phyloP scores from a whole-genome alignment of 2,797 vertebrate genomes.

The Takifugu ocellatus region DNA sequence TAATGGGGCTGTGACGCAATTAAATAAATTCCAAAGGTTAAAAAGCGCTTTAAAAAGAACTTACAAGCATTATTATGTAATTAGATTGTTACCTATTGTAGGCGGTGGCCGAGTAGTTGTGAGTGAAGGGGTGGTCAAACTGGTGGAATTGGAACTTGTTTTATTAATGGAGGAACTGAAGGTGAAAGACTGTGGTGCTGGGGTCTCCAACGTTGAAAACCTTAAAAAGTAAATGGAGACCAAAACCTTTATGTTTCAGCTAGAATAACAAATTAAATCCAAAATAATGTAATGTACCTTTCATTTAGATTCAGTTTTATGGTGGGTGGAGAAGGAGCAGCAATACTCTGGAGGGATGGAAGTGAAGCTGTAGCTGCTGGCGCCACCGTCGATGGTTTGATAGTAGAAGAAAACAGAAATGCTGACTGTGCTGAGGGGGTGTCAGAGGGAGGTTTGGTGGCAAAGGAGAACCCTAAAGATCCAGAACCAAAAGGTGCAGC shows the following conservation, averaged over 20 bases:
- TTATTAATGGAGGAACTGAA: constrained; percentile 75
- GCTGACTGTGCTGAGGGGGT: constrained; percentile 52
- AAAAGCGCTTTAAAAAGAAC: not conserved
- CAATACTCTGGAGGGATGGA: constrained; percentile 42
- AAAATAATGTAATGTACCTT: constrained; percentile 71
- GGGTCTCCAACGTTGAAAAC: constrained; percentile 74
- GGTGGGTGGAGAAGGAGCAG: constrained; percentile 56
- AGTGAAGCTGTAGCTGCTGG: constrained; percentile 3
- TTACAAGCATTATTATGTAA: not conserved
- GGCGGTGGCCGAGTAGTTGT: constrained; percentile 55
- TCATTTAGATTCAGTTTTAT: constrained; percentile 88
- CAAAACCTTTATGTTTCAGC: not conserved
- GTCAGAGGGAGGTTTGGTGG: constrained; percentile 59
- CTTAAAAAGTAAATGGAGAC: constrained; percentile 53
- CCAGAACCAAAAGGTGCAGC: constrained; percentile 42
- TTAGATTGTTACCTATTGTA: constrained; percentile 44
- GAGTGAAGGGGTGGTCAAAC: constrained; percentile 40
- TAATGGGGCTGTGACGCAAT: constrained; percentile 51
- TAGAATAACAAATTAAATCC: not conserved
- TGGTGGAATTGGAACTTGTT: constrained; percentile 48
- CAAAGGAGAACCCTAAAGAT: constrained; percentile 62
- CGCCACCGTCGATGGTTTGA: constrained; percentile 46
- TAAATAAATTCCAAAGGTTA: not conserved
- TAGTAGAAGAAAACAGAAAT: constrained; percentile 60
- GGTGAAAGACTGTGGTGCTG: constrained; percentile 67